Evolutionary conservation across 2,888 invertebrate species (phyloP).

Genomic region (Octodonta nipae): DNA sequence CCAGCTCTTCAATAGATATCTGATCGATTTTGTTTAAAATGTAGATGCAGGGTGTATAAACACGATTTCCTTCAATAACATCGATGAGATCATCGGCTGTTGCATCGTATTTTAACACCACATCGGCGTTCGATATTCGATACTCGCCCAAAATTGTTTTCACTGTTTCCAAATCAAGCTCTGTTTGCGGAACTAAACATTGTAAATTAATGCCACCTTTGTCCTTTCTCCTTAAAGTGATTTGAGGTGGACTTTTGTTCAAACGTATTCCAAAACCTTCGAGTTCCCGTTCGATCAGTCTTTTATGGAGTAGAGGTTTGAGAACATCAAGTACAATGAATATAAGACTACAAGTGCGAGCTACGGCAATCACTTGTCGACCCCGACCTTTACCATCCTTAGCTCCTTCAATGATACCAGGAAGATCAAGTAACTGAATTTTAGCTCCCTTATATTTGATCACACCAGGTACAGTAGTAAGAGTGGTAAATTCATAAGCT

Average conservation of each 20-base stretch:
- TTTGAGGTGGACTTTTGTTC: slow-evolving; percentile 95
- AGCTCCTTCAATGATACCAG: slow-evolving; percentile 99
- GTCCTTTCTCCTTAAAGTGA: slow-evolving; percentile 89
- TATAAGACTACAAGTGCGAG: slow-evolving; percentile 92
- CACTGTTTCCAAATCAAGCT: slow-evolving; percentile 87
- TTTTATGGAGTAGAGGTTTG: slow-evolving; percentile 93
- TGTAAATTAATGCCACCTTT: slow-evolving; percentile 97
- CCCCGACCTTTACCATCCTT: slow-evolving; percentile 99
- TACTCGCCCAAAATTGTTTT: slow-evolving; percentile 94
- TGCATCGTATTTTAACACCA: slow-evolving; percentile 86
- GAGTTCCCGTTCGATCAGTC: slow-evolving; percentile 89
- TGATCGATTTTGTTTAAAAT: slow-evolving; percentile 97
- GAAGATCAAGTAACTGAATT: slow-evolving; percentile 94
- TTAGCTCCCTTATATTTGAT: slow-evolving; percentile 98
- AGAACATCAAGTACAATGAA: slow-evolving; percentile 95
- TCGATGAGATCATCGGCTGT: slow-evolving; percentile 97
- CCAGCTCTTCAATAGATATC: slow-evolving; percentile 89
- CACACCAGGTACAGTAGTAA: slow-evolving; percentile 98
- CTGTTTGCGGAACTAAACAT: slow-evolving; percentile 73
- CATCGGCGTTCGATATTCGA: slow-evolving; percentile 96
- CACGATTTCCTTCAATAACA: slow-evolving; percentile 94
- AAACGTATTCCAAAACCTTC: slow-evolving; percentile 95
- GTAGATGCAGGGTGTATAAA: slow-evolving; percentile 97
- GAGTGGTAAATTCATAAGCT: slow-evolving; percentile 97
- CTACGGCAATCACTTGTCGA: slow-evolving; percentile 97